Percentiles rank a stretch among this genome's conserved stretches.
These are phyloP conservation scores for Hemicrepidius hirtus DNA, from an alignment of 2,888 invertebrate genomes.

Conservation along the genomic window DNA sequence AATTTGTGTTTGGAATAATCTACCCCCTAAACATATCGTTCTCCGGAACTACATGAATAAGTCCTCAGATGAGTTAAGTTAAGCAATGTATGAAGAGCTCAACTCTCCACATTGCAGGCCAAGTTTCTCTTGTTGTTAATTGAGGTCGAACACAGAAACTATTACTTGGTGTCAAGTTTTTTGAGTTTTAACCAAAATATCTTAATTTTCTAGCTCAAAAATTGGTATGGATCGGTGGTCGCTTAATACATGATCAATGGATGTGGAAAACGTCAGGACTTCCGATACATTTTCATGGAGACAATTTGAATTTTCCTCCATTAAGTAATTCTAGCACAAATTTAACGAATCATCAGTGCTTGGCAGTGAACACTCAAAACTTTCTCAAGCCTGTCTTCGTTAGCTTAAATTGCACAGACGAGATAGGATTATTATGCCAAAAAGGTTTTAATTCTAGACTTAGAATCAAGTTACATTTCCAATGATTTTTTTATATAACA, in stretches of 20 bases:
- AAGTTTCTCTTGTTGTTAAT: too few relatives aligned
- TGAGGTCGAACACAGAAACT: too few relatives aligned
- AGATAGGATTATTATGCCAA: slow-evolving; percentile 2
- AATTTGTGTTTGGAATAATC: too few relatives aligned
- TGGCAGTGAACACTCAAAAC: slow-evolving; percentile 9
- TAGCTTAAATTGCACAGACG: not conserved
- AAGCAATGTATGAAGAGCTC: too few relatives aligned
- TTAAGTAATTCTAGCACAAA: not conserved
- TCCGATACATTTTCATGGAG: not conserved
- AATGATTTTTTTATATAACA: not conserved
- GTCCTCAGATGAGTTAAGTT: too few relatives aligned
- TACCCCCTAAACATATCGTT: too few relatives aligned
- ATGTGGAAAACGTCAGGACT: slow-evolving; percentile 6
- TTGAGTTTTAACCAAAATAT: too few relatives aligned
- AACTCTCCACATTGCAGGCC: too few relatives aligned
- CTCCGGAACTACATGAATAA: too few relatives aligned
- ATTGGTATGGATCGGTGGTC: slow-evolving; percentile 4
- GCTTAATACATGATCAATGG: slow-evolving; percentile 14
- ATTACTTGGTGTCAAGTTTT: too few relatives aligned
- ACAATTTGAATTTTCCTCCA: not conserved
- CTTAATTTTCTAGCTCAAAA: slow-evolving; percentile 5
- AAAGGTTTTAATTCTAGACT: too few relatives aligned
- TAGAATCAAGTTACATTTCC: not conserved
- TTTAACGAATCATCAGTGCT: not conserved
- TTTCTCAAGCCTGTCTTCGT: not conserved